phyloP scores from a whole-genome alignment of 2,888 invertebrate genomes.

The Norana najaformis region DNA sequence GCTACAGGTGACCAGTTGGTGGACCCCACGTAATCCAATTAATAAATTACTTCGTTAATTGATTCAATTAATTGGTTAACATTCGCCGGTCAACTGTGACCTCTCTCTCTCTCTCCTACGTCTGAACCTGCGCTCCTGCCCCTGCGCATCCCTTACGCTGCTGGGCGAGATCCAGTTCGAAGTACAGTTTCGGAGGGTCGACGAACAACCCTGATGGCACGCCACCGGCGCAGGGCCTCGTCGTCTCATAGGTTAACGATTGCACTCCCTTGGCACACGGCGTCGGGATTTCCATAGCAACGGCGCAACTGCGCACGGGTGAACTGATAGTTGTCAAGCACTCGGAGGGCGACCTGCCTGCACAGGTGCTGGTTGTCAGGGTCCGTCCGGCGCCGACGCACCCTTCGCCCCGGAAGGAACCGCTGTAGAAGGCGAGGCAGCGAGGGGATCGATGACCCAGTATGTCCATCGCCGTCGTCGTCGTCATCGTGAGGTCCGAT shows the following conservation, averaged over 20 bases:
- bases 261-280: not conserved
- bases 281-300: not conserved
- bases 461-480: not conserved
- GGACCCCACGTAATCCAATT: not conserved
- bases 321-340: not conserved
- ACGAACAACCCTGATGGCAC: not conserved
- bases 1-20: no score
- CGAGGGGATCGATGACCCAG: not conserved
- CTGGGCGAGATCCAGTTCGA: not conserved
- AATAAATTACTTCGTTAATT: not conserved
- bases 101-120: not conserved
- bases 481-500: not conserved
- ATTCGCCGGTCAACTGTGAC: not conserved
- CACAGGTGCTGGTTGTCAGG: not conserved
- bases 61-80: not conserved
- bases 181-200: not conserved
- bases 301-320: not conserved
- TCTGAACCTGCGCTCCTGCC: not conserved
- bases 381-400: not conserved
- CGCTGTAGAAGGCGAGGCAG: slow-evolving; percentile 13
- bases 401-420: not conserved
- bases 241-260: not conserved
- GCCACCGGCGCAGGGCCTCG: not conserved
- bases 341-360: not conserved
- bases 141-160: not conserved